Evolutionary conservation across 2,797 vertebrate species (phyloP).

Genomic region (Spinus pinus): DNA sequence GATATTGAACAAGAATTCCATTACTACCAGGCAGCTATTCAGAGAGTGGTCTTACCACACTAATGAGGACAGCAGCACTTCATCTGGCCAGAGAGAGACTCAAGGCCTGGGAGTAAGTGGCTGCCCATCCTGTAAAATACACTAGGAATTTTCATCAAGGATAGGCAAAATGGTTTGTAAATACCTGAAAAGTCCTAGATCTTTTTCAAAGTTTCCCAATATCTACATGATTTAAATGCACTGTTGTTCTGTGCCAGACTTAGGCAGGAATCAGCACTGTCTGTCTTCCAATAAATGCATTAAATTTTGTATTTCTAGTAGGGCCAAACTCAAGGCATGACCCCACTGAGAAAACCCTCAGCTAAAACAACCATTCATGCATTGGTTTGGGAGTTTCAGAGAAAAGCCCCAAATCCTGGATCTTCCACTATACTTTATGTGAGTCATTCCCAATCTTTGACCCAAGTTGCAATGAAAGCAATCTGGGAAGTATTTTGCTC

Average conservation of each 20-base stretch:
- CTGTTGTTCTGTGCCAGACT: background rate
- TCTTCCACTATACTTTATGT: background rate
- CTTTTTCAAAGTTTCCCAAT: background rate
- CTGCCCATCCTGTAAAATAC: background rate
- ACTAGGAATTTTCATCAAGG: background rate
- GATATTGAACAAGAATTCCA: constrained; percentile 28
- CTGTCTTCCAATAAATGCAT: background rate
- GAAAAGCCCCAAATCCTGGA: background rate
- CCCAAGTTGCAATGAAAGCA: background rate
- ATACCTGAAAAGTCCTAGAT: background rate
- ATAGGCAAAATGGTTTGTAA: background rate
- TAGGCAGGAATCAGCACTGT: background rate
- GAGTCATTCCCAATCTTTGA: background rate
- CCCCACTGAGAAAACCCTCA: background rate
- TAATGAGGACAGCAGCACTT: background rate
- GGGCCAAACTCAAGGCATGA: background rate
- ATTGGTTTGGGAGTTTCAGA: background rate
- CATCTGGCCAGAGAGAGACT: background rate
- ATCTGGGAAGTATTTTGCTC: background rate
- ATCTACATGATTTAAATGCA: fast-evolving
- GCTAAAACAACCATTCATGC: background rate
- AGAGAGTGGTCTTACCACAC: background rate
- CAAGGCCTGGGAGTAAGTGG: background rate
- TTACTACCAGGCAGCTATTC: background rate
- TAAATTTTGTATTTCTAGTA: background rate